Evolutionary conservation across 1,140 invertebrate genomes (phyloP).

Genomic region (Elymnias hypermnestra): DNA sequence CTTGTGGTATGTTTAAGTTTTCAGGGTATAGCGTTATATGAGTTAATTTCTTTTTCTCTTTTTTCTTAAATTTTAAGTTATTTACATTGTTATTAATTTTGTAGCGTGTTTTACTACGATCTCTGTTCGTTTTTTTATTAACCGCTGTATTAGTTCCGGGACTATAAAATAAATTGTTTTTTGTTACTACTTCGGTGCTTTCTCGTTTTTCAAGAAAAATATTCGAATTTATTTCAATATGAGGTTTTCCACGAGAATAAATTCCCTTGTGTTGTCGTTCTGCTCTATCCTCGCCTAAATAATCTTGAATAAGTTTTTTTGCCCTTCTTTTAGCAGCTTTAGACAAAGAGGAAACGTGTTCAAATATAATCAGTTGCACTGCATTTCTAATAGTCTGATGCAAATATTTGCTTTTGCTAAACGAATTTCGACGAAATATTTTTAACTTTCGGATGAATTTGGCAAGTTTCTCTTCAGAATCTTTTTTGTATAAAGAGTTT

Average conservation of each 20-base stretch:
- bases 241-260: too few species aligned
- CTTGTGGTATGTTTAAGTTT: neutral
- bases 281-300: too few species aligned
- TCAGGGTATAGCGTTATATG: conserved; percentile 12
- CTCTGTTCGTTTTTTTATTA: too few species aligned
- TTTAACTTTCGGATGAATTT: conserved; percentile 18
- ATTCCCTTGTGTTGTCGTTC: too few species aligned
- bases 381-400: neutral
- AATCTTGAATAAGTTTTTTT: neutral
- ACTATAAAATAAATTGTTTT: neutral
- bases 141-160: too few species aligned
- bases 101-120: too few species aligned
- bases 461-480: conserved; percentile 19
- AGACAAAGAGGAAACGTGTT: neutral
- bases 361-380: neutral
- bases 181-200: neutral
- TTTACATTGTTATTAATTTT: too few species aligned
- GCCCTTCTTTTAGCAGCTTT: neutral
- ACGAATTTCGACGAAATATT: conserved; percentile 5
- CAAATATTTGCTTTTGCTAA: neutral
- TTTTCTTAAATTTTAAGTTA: too few species aligned
- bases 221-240: neutral
- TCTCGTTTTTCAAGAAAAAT: neutral
- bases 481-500: conserved; percentile 32
- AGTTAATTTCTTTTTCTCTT: neutral